phyloP scores from a whole-genome alignment of 2,113 vertebrate species.

The Copsychus sechellarum region DNA sequence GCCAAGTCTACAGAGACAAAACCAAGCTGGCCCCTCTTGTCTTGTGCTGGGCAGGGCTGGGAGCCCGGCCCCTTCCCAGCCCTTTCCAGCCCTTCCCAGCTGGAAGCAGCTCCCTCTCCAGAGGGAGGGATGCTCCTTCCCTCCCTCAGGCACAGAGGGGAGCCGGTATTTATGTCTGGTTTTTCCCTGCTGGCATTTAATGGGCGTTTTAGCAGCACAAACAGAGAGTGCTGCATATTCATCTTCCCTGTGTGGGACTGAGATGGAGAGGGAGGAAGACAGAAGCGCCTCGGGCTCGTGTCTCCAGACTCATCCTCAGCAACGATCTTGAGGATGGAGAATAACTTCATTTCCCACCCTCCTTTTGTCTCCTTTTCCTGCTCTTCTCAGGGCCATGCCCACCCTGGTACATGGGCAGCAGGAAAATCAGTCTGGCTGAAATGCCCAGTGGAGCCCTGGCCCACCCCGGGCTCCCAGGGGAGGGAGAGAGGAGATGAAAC shows the following conservation, averaged over 20 bases:
- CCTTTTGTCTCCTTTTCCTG: neutral
- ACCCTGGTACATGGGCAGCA: neutral
- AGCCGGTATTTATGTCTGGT: neutral
- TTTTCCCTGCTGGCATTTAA: conserved; percentile 53
- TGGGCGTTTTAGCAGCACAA: conserved; percentile 50
- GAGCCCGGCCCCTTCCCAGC: neutral
- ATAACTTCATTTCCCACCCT: conserved; percentile 49
- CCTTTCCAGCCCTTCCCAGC: neutral
- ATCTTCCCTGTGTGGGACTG: conserved; percentile 14
- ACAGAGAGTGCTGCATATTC: conserved; percentile 47
- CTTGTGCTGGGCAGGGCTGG: neutral
- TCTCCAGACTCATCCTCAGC: conserved; percentile 20
- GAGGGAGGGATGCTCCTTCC: neutral
- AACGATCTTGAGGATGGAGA: conserved; percentile 28
- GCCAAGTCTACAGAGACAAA: neutral
- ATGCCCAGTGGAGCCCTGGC: neutral
- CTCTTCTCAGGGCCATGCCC: neutral
- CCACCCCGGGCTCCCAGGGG: neutral
- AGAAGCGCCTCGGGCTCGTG: conserved; percentile 1
- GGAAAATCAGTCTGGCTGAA: neutral
- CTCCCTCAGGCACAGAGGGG: neutral
- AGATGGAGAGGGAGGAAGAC: conserved; percentile 33
- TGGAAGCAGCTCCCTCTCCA: neutral
- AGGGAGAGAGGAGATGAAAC: neutral
- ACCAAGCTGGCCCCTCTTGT: neutral